Evolutionary conservation across 2,888 invertebrate genomes (phyloP), one percentile per base, ranked within the genome.

Genomic region (Microchrysa polita): DNA sequence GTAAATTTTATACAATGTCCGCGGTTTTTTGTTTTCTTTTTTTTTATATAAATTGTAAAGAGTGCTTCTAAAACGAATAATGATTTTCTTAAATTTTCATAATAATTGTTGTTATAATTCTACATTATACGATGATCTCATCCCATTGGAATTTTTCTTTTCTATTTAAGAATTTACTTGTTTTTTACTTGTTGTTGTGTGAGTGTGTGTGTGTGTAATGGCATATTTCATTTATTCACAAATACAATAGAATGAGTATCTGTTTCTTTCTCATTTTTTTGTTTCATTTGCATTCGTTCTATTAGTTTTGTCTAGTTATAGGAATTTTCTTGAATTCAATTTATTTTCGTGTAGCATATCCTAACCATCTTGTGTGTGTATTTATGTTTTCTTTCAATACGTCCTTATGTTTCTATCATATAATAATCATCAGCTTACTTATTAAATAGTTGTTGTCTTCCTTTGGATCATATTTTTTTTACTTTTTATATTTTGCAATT

Each of bases 31-130:
- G 14, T 34, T 42, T 63, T 18, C 10, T 9, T 40, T 42, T 63
- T 67, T 67, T 63, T 67, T 72, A 74, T n/a, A n/a, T 67, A 65
- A 73, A 57, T 67, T 75, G 74, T 75, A 72, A 69, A 75, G 75
- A 72, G 75, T 59, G 74, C 65, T 67, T 67, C 75, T 75, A 75
- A 75, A 75, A 73, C 61, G 73, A 74, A 48, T 75, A 75, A 72
- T 72, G 67, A 42, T 73, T 67, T 42, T 42, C 42, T 53, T 67
- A 67, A 53, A 67, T 53, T 67, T 67, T 53, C 44, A 53, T 67
- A 67, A 55, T 69, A 67, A 14, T 34, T 34, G 27, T 34, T 34
- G 27, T 34, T 34, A 34, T 34, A 34, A 65, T 34, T 40, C 34
- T 69, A 69, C 69, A 12, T 0, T 55, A 57, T 55, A 57, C 55